Evolutionary conservation across 2,888 invertebrate genomes (phyloP).

Genomic region (Scaptomyza caliginosa): DNA sequence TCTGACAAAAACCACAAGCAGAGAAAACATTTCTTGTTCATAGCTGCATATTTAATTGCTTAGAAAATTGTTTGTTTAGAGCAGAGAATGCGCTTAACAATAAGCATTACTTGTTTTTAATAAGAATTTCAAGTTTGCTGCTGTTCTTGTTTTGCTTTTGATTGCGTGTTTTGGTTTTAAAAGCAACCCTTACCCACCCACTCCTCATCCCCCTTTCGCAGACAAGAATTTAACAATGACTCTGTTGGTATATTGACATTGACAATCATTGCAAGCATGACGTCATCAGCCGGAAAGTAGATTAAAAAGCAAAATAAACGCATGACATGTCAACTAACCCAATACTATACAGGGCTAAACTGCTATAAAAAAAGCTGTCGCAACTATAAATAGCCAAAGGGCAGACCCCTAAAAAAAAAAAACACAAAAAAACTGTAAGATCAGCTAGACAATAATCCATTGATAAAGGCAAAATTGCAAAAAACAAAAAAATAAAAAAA

Average conservation of each 20-base stretch:
- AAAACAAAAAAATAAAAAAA: constrained; percentile 23
- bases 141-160: background rate
- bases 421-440: constrained; percentile 24
- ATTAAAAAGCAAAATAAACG: constrained; percentile 55
- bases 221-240: constrained; percentile 66
- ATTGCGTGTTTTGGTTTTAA: constrained; percentile 62
- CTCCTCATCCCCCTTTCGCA: background rate
- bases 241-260: constrained; percentile 58
- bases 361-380: constrained; percentile 26
- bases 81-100: constrained; percentile 47
- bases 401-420: constrained; percentile 17
- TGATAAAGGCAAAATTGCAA: constrained; percentile 55
- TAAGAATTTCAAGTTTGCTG: constrained; percentile 16
- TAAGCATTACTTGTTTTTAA: constrained; percentile 18
- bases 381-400: constrained; percentile 45
- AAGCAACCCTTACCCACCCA: background rate
- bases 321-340: constrained; percentile 45
- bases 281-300: constrained; percentile 60
- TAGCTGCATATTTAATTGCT: too few relatives aligned
- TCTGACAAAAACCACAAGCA: background rate
- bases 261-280: constrained; percentile 63
- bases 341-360: constrained; percentile 9
- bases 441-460: constrained; percentile 53
- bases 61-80: constrained; percentile 45
- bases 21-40: constrained; percentile 9